Evolutionary conservation across 35 echinoderm and acorn worm genomes (phyloP).

Genomic region (Patiria miniata): DNA sequence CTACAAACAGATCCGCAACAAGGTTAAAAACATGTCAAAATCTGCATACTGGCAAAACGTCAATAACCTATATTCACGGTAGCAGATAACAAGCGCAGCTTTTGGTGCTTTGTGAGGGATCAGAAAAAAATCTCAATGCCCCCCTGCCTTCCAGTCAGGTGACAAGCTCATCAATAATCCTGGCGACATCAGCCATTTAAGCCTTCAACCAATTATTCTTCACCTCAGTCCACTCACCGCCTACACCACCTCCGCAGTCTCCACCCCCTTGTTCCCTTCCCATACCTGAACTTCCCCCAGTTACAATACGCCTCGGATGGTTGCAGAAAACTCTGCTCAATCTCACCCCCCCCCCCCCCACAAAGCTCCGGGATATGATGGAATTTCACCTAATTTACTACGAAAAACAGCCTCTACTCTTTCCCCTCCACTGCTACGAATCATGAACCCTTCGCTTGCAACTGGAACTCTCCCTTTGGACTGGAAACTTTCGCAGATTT

Average conservation of each 20-base stretch:
- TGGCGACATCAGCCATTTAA: background rate
- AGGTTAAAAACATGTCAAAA: slow-evolving; percentile 6
- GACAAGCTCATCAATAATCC: background rate
- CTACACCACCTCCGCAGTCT: too few species aligned
- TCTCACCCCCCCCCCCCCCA: background rate
- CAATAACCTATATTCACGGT: background rate
- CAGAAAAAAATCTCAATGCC: background rate
- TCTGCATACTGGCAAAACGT: background rate
- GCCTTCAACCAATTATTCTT: slow-evolving; percentile 8
- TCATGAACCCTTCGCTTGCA: too few species aligned
- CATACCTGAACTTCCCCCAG: too few species aligned
- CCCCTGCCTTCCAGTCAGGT: background rate
- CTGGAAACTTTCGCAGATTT: too few species aligned
- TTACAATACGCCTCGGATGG: too few species aligned
- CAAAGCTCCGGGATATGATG: slow-evolving; percentile 21
- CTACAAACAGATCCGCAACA: background rate
- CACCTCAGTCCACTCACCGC: background rate
- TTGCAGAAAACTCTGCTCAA: too few species aligned
- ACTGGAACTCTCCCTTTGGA: too few species aligned
- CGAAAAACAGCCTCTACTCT: too few species aligned
- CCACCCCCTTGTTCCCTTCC: too few species aligned
- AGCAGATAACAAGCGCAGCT: too few species aligned
- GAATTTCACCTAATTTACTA: background rate
- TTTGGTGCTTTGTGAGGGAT: background rate
- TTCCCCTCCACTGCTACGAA: too few species aligned